These are phyloP conservation scores for Panorpa germanica DNA, from an alignment of 2,888 invertebrate species.

Conservation along the genomic window DNA sequence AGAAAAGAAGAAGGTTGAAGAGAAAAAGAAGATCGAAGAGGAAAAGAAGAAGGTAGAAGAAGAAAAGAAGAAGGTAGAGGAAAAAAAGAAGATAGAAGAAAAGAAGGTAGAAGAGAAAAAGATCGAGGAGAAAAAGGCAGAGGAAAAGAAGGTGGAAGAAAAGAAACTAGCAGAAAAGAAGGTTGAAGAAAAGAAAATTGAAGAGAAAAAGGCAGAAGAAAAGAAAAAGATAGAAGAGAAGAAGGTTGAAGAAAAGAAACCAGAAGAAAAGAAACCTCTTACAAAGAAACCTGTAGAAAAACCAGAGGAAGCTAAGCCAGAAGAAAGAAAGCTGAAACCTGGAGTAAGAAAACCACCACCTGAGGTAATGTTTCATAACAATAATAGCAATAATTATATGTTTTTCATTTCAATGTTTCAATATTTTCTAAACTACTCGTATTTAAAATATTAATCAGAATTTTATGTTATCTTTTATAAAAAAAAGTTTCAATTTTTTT, in stretches of 20 bases:
- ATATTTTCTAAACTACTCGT: neutral
- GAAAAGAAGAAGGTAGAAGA: constrained; percentile 15
- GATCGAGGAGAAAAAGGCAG: constrained; percentile 24
- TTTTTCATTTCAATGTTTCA: constrained; percentile 4
- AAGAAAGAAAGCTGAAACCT: constrained; percentile 22
- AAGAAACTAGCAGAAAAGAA: constrained; percentile 25
- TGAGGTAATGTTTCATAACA: constrained; percentile 16
- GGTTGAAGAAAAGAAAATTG: constrained; percentile 12
- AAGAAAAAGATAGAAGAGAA: constrained; percentile 9
- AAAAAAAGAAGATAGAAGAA: constrained; percentile 14
- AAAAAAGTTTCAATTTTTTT: too few species aligned
- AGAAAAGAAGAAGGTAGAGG: constrained; percentile 12
- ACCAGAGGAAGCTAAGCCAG: constrained; percentile 17
- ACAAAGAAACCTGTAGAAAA: constrained; percentile 18
- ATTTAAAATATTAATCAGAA: constrained; percentile 6
- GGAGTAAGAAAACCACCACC: constrained; percentile 17
- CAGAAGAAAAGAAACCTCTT: constrained; percentile 14
- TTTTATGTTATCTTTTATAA: too few species aligned
- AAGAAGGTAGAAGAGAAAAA: constrained; percentile 22
- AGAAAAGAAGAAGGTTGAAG: constrained; percentile 28
- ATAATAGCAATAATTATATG: too few species aligned
- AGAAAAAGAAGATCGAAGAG: constrained; percentile 24
- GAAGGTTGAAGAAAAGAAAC: constrained; percentile 12
- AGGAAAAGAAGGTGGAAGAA: constrained; percentile 28
- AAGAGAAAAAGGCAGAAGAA: constrained; percentile 13